Conservation (phyloP, 2,888 invertebrate genomes). For the Theretra japonica region DNA sequence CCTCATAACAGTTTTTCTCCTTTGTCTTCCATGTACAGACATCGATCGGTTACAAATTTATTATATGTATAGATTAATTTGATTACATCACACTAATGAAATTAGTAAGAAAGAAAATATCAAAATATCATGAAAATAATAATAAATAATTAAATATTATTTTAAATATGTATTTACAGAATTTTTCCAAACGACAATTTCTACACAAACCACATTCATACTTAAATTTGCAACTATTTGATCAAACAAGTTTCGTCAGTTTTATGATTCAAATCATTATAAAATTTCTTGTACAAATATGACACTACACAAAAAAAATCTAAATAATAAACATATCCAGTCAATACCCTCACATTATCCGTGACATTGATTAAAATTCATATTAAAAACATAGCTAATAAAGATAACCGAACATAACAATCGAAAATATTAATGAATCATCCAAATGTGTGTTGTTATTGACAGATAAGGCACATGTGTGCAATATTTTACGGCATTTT, state of each 20-base stretch:
- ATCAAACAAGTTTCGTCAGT: neutral
- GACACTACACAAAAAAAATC: neutral
- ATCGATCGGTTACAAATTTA: too few relatives aligned
- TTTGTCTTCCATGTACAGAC: too few relatives aligned
- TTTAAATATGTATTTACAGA: too few relatives aligned
- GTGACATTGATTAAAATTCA: conserved; percentile 4
- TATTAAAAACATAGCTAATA: neutral
- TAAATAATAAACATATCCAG: neutral
- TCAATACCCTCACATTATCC: neutral
- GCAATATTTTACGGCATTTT: conserved; percentile 9
- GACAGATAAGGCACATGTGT: conserved; percentile 33
- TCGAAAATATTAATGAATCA: conserved; percentile 28
- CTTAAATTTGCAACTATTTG: too few relatives aligned
- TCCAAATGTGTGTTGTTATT: conserved; percentile 35
- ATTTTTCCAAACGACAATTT: too few relatives aligned
- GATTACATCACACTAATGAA: too few relatives aligned
- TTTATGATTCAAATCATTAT: neutral
- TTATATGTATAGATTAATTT: too few relatives aligned
- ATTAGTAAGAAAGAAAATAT: too few relatives aligned
- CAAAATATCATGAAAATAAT: too few relatives aligned
- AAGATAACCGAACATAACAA: conserved; percentile 3
- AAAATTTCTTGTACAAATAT: neutral
- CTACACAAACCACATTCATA: too few relatives aligned
- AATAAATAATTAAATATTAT: too few relatives aligned
- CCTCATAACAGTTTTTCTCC: too few relatives aligned